A percentile compares a stretch with the other conserved stretches of the same genome.
These are phyloP conservation scores for Odontamblyopus rebecca DNA, from an alignment of 2,797 vertebrate species.

Conservation along the genomic window DNA sequence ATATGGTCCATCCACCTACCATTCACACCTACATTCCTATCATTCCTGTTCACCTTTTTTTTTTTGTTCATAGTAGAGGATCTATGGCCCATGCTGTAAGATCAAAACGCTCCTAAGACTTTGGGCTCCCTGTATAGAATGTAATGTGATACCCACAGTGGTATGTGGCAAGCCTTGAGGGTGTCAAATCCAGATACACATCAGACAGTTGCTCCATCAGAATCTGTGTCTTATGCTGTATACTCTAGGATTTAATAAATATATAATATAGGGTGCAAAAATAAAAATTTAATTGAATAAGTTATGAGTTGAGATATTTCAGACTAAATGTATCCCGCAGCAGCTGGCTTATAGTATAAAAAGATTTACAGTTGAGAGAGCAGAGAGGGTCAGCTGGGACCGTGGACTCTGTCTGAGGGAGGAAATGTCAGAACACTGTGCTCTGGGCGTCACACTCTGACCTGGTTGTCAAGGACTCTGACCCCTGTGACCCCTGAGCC, in stretches of 20 bases:
- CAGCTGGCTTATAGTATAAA: constrained; percentile 22
- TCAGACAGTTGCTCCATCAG: constrained; percentile 57
- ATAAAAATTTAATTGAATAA: not conserved
- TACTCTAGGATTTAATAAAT: not conserved
- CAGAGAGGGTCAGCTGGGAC: constrained; percentile 24
- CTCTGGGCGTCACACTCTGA: constrained; percentile 41
- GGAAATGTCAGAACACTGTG: constrained; percentile 61
- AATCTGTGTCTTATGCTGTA: constrained; percentile 64
- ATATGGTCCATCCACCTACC: constrained; percentile 38
- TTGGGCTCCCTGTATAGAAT: constrained; percentile 68
- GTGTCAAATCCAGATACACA: constrained; percentile 72
- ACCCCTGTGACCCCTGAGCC: constrained; percentile 28
- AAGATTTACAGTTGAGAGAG: constrained; percentile 22
- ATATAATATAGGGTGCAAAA: not conserved
- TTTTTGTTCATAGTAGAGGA: constrained; percentile 39
- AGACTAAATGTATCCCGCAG: constrained; percentile 11
- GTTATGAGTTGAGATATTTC: constrained; percentile 7
- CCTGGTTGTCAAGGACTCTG: constrained; percentile 46
- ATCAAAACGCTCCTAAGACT: constrained; percentile 60
- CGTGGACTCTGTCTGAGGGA: constrained; percentile 48
- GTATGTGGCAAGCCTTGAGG: constrained; percentile 67
- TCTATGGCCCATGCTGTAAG: constrained; percentile 50
- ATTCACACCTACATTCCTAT: constrained; percentile 44
- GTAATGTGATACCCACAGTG: constrained; percentile 65
- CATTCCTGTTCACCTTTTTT: constrained; percentile 18